phyloP scores from a whole-genome alignment of 2,797 vertebrate species.

The Pteropus rufus region DNA sequence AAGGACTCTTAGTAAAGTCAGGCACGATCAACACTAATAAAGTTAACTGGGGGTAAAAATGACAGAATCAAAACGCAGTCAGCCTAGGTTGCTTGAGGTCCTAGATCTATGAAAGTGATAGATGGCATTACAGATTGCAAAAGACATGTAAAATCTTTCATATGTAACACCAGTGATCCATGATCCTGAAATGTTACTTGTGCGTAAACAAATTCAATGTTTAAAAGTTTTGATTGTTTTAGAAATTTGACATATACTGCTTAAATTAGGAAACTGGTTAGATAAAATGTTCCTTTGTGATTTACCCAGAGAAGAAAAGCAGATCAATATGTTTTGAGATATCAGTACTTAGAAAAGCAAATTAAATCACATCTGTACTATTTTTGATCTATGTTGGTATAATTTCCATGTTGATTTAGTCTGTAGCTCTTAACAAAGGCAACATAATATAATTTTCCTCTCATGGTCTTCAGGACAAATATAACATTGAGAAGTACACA shows the following conservation, averaged over 20 bases:
- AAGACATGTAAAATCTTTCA: background rate
- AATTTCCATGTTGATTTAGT: background rate
- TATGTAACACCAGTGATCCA: background rate
- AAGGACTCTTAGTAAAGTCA: conserved; percentile 29
- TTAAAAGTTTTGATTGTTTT: background rate
- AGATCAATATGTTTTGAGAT: background rate
- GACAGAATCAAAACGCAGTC: background rate
- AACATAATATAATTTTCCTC: background rate
- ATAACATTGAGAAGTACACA: background rate
- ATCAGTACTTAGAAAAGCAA: background rate
- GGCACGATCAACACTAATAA: conserved; percentile 48
- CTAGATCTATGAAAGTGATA: conserved; percentile 23
- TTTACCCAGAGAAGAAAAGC: background rate
- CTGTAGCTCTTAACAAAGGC: background rate
- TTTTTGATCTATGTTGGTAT: background rate
- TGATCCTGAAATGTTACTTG: background rate
- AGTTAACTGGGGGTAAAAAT: background rate
- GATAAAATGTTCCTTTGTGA: background rate
- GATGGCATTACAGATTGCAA: background rate
- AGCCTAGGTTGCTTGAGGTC: background rate
- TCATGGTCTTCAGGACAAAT: background rate
- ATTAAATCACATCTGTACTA: background rate
- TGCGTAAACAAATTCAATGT: background rate
- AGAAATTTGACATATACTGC: background rate
- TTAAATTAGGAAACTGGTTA: conserved; percentile 20